A percentile compares a stretch with the other conserved stretches of the same genome.
Conservation (phyloP, 2,113 vertebrate genomes). For the Campylorhamphus procurvoides region DNA sequence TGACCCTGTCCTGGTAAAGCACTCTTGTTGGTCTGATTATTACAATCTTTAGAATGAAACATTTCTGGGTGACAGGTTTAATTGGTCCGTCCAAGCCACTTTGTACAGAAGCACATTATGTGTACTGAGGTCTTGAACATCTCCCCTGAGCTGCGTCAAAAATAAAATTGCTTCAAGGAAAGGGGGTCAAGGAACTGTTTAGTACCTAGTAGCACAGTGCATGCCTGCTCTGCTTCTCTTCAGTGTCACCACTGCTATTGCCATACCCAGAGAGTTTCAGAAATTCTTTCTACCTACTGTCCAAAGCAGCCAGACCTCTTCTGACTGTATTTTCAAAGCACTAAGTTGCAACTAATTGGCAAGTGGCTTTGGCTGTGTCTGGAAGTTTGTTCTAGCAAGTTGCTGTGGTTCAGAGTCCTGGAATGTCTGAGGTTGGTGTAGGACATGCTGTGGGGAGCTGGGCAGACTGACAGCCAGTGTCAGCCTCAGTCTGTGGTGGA, state of each 20-base stretch:
- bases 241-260: neutral
- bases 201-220: neutral
- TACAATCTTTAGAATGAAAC: neutral
- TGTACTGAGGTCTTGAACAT: neutral
- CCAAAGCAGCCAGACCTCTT: neutral
- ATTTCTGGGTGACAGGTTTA: neutral
- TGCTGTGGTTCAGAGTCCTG: neutral
- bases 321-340: neutral
- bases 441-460: neutral
- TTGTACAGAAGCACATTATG: neutral
- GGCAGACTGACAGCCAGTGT: neutral
- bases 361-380: neutral
- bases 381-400: neutral
- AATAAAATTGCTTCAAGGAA: neutral
- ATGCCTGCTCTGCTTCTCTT: neutral
- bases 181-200: neutral
- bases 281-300: neutral
- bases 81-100: neutral
- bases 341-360: neutral
- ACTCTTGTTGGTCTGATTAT: neutral
- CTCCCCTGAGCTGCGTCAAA: neutral
- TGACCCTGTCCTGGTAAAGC: neutral
- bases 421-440: neutral
- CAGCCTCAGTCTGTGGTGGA: neutral
- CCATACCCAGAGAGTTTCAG: neutral